Base-by-base conservation (phyloP, 2,888 invertebrate species). In the Ochropleura plecta region DNA sequence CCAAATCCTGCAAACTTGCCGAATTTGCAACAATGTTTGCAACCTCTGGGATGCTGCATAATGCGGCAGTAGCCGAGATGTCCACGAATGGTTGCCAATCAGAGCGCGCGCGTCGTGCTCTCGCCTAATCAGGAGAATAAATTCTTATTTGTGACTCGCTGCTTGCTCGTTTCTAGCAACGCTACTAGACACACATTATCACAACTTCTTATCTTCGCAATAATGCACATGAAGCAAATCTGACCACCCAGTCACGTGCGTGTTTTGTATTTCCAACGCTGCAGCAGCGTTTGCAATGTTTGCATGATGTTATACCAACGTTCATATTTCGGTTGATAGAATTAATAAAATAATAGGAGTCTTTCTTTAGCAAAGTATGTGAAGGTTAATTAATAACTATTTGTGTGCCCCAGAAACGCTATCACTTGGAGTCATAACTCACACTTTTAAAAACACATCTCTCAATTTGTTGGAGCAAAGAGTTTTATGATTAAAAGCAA, bases 21-120 rank as follows among this genome's bases (percentile, higher is more conserved):
- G 44, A 62, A 51, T 63, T 16, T 49, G 40, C 10, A 64, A 14
- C 57, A 85, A 85, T 81, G 86, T 86, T 87, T 18, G 67, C 44
- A 55, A 87, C 81, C 77, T 63, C 90, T 91, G 92, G 67, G 83
- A 80, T 87, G 86, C 85, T 80, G 86, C 68, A 74, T 70, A 79
- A 73, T 73, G 82, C 70, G 76, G 77, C 76, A 71, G 82, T 77
- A 84, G 81, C 76, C 59, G 80, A 83, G 82, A 77, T 79, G 79
- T 60, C 57, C 55, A 76, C 86, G 74, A 88, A 83, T 87, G 82
- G 76, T 86, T 86, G 84, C 86, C 92, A 91, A 92, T 91, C 91
- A 90, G 87, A 89, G 88, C 88, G 81, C 90, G 78, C 84, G 85
- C 80, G 71, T 83, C 83, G 76, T 83, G 83, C 73, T 86, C 83